Evolutionary conservation across 2,113 vertebrate genomes (phyloP), one percentile per base, ranked within the genome.

Genomic region (Callospermophilus lateralis): DNA sequence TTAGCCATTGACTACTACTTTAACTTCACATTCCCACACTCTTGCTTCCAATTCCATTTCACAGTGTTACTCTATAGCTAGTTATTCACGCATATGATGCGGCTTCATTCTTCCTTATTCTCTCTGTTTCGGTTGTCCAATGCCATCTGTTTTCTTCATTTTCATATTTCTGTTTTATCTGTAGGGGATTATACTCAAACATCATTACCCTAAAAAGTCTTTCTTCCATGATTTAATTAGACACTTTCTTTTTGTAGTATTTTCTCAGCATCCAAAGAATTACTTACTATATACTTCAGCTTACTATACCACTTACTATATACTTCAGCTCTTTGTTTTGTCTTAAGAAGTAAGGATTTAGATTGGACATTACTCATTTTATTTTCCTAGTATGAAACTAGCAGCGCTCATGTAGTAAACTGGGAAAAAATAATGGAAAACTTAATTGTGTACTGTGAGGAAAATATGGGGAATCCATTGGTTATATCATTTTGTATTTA

Each of bases 401-500:
- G 45, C 8, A 84, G 63, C 81, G 32, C 2, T 76, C 81, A 92
- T 70, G 79, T 89, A 85, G 7, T 68, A 32, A 96, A 70, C 6
- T 61, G 28, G 37, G 70, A 42, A 83, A 96, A 61, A 83, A n/a
- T 48, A 83, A 83, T 8, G 24, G 63, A 94, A 67, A 39, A 16
- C 1, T 26, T 28, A 32, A 65, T 92, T 83, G 6, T 58, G 8
- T 68, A 58, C 58, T 4, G 6, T 48, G 67, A 84, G 34, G 63
- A 55, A 88, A 94, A 74, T 58, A 90, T 87, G 30, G 34, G 79
- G 20, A 94, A 67, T 17, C 37, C 4, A 6, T 84, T 78, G 20
- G 26, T 39, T 90, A 48, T 20, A 89, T 79, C 1, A 73, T 48
- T 92, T 84, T 94, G 34, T 19, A 77, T 67, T 93, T 76, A 95